A percentile compares a stretch with the other conserved stretches of the same genome.
These are phyloP conservation scores for Sarotherodon lohbergeri DNA, from an alignment of 2,113 vertebrate genomes.

Conservation along the genomic window DNA sequence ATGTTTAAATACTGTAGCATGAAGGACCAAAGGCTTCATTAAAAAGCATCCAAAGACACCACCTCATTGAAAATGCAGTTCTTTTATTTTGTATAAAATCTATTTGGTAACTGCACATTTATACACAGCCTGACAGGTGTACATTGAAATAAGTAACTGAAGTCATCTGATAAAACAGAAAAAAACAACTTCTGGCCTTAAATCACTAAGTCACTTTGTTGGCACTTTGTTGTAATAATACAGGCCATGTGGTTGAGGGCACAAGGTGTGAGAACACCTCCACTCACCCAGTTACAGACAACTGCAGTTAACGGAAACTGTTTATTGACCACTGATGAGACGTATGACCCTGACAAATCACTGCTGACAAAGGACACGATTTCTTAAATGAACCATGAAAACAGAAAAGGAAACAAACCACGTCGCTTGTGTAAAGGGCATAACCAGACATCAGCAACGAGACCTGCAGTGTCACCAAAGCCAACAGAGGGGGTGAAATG, in stretches of 20 bases:
- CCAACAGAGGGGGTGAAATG: neutral
- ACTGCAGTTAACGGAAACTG: neutral
- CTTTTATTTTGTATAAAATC: slow-evolving; percentile 64
- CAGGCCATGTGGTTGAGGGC: neutral
- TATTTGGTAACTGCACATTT: slow-evolving; percentile 47
- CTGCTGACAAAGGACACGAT: neutral
- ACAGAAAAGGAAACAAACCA: neutral
- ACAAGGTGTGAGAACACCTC: neutral
- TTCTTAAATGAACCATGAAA: neutral
- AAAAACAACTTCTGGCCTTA: neutral
- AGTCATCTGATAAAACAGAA: neutral
- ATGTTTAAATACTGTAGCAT: neutral
- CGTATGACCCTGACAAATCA: neutral
- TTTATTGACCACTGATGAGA: neutral
- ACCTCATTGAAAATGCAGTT: slow-evolving; percentile 12
- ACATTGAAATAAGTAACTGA: neutral
- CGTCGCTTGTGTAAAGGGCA: neutral
- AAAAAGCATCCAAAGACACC: neutral
- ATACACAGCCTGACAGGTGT: slow-evolving; percentile 33
- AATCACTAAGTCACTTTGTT: neutral
- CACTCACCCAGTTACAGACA: neutral
- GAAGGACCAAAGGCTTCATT: neutral
- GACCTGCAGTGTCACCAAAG: neutral
- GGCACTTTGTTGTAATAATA: slow-evolving; percentile 35
- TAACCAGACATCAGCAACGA: neutral